Base-by-base conservation (phyloP, 2,888 invertebrate species). In the Hecatera dysodea region DNA sequence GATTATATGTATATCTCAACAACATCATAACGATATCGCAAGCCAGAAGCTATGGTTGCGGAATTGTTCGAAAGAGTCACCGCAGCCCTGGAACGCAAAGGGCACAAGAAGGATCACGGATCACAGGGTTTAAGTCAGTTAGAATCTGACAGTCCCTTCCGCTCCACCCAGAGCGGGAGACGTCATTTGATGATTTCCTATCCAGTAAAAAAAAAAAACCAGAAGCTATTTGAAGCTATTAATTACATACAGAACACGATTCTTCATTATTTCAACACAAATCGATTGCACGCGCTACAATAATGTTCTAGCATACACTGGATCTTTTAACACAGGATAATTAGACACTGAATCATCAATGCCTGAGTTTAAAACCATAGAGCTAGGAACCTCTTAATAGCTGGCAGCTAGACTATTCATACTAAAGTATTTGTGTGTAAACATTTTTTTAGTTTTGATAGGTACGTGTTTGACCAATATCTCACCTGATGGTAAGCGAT, bases 311-410 rank as follows among this genome's bases (percentile, higher is more conserved):
- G 46, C 22, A 64, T 15, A 46, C 24, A 46, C 44, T 42, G 7
- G 24, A 24, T 64, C 48, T 46, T 52, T 50, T 24, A 15, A 36
- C 19, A 39, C 24, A 53, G 19, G 19, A 29, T 61, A 67, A 57
- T 78, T 78, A 73, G 2, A 27, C 29, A 46, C 17, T 69, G 77
- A 80, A 67, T 56, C 67, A 63, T 64, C 53, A 11, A 52, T 57
- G 46, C 11, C 6, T 56, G 8, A 50, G 39, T 17, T 67, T 46
- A 44, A 55, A 50, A n/a, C 15, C 22, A 56, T 17, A 56, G 56
- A 56, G 15, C 36, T 17, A 6, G 22, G 55, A 55, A 55, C n/a
- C 7, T 36, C 4, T 4, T 2, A 0, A 1, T 11, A 11, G 22
- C 22, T 48, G 48, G 12, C 22, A 22, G 22, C 17, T 15, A 42